These are phyloP conservation scores for Ostrea denselamellosa DNA, from an alignment of 1,140 invertebrate species.

Conservation along the genomic window DNA sequence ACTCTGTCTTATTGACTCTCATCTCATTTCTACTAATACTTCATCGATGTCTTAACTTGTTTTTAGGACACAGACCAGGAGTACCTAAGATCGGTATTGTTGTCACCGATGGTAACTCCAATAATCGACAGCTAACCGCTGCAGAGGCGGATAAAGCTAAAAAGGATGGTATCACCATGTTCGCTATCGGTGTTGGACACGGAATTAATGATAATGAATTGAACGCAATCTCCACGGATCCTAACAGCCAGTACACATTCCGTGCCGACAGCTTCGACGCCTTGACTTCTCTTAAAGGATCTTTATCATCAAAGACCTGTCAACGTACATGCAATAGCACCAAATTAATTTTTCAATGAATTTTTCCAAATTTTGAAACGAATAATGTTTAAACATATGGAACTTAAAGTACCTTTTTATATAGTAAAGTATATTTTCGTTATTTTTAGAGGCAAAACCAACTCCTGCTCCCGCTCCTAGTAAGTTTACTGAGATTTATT, in stretches of 20 bases:
- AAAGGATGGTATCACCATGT: conserved; percentile 66
- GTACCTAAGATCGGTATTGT: conserved; percentile 72
- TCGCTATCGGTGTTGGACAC: conserved; percentile 71
- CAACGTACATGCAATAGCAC: conserved; percentile 45
- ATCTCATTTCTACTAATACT: not conserved
- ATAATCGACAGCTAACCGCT: conserved; percentile 58
- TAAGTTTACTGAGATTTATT: not conserved
- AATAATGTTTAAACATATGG: not conserved
- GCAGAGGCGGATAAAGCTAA: conserved; percentile 60
- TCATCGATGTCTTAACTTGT: not conserved
- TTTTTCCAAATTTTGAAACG: not conserved
- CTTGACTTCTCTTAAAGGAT: conserved; percentile 58
- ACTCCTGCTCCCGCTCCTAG: not conserved
- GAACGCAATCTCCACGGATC: conserved; percentile 62
- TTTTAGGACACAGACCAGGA: conserved; percentile 61
- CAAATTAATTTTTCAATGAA: not conserved
- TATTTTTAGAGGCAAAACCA: conserved; percentile 25
- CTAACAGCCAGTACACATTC: conserved; percentile 63
- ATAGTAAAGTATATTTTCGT: not conserved
- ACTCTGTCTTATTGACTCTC: not conserved
- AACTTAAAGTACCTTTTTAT: not conserved
- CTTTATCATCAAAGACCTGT: conserved; percentile 62
- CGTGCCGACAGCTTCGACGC: conserved; percentile 67
- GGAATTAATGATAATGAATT: conserved; percentile 62
- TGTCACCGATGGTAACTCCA: conserved; percentile 70